These are phyloP conservation scores for Prionailurus viverrinus DNA, from an alignment of 2,113 vertebrate species.

Conservation along the genomic window DNA sequence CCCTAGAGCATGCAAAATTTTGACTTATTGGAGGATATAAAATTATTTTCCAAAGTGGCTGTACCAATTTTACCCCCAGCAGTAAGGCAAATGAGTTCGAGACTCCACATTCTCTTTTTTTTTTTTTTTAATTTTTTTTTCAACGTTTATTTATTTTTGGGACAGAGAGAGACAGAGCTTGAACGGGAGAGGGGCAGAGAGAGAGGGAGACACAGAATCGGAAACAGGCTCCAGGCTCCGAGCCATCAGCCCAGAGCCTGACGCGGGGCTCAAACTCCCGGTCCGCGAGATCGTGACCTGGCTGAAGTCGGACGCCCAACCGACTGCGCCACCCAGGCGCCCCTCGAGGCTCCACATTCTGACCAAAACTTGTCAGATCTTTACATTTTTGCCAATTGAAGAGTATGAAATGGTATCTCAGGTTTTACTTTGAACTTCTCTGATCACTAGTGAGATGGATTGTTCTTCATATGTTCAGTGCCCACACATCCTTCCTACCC, in stretches of 20 bases:
- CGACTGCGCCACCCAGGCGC: too few species aligned
- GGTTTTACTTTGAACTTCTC: background rate
- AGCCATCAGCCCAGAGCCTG: too few species aligned
- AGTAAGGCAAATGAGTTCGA: background rate
- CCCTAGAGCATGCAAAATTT: background rate
- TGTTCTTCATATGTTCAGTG: accelerated
- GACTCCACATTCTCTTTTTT: background rate
- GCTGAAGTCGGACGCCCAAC: too few species aligned
- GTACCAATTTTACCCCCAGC: background rate
- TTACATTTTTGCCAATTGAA: background rate
- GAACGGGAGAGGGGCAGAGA: too few species aligned
- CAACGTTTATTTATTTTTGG: too few species aligned
- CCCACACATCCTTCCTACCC: background rate
- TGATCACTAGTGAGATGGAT: background rate
- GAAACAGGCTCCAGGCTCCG: too few species aligned
- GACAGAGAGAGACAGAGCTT: too few species aligned
- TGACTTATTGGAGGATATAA: background rate
- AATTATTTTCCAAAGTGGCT: background rate
- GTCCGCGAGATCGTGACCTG: too few species aligned
- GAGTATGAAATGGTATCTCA: background rate
- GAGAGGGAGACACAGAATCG: too few species aligned
- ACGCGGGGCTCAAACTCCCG: too few species aligned
- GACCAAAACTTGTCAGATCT: background rate
- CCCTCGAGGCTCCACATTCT: background rate
- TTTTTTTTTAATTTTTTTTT: too few species aligned